Conservation (phyloP, 2,888 invertebrate genomes). For the Amblyjoppa fuscipennis region DNA sequence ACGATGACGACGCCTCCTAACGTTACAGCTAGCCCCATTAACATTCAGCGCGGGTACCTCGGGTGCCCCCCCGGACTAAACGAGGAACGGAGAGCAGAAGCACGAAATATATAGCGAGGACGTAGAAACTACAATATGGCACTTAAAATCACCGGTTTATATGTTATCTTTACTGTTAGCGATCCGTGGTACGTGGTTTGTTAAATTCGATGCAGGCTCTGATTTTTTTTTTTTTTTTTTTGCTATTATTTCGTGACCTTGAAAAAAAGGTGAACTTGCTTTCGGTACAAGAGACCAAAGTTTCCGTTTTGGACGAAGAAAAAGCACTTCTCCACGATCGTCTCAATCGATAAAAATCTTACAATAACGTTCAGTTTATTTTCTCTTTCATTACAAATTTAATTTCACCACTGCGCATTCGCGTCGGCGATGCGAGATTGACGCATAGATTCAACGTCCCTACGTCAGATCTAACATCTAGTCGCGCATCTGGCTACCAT, state of each 20-base stretch:
- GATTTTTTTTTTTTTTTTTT: background rate
- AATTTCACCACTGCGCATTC: background rate
- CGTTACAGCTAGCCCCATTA: conserved; percentile 59
- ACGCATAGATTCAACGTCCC: background rate
- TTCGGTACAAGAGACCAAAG: too few species aligned
- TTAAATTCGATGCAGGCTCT: background rate
- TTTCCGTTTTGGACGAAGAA: too few species aligned
- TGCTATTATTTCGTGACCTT: too few species aligned
- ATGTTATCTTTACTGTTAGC: background rate
- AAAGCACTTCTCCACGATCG: too few species aligned
- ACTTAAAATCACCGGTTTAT: conserved; percentile 7
- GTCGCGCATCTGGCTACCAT: background rate
- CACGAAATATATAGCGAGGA: background rate
- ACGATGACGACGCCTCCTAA: conserved; percentile 33
- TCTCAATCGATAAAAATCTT: too few species aligned
- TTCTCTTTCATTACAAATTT: too few species aligned
- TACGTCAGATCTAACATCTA: background rate
- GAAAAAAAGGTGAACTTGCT: too few species aligned
- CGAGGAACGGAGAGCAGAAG: conserved; percentile 10
- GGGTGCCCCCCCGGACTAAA: conserved; percentile 1
- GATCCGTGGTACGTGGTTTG: background rate
- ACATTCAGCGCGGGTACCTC: conserved; percentile 55
- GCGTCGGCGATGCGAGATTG: background rate
- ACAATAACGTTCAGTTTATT: too few species aligned
- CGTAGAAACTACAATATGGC: conserved; percentile 35